Evolutionary conservation across 2,113 vertebrate species (phyloP), one percentile per base, ranked within the genome.

Genomic region (Zosterops borbonicus): DNA sequence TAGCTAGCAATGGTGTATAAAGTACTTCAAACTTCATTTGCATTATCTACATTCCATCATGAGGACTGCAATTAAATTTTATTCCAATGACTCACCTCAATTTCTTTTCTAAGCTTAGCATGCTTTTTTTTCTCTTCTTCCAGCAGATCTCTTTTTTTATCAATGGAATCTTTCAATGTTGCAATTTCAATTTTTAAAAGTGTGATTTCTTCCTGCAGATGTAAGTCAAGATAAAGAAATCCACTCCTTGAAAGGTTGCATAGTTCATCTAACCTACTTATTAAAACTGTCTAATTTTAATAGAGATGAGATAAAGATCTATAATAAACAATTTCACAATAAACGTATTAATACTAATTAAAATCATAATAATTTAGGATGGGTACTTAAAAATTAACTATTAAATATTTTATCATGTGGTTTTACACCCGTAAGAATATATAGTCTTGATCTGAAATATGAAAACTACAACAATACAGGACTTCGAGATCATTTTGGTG

Each of bases 61-160:
- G 33, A 56, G 67, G 82, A 63, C 12, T 50, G 19, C 49, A 75
- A 73, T 75, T 56, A 23, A 46, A 46, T 82, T 83, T 73, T 71
- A 92, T 87, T 47, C n/a, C 79, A 70, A 92, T 89, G 23, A 94
- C 82, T 89, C 87, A 98, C 98, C 96, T 98, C 97, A 73, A 98
- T 98, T 96, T 98, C 98, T 96, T 98, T 98, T 83, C 64, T 97
- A 95, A 98, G 97, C 28, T 95, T 98, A 92, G 90, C 90, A 88
- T 98, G 98, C 73, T 18, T 84, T 81, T 96, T 95, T 87, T 93
- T 90, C 86, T 98, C 97, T 93, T 97, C 93, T 71, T 97, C 90
- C 78, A 98, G 88, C 18, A 96, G 70, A 87, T 75, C 86, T 77
- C 44, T 84, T 94, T 97, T 98, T 93, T 92, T 95, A 83, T 15